Conservation (phyloP, 2,888 invertebrate species). For the Tolmerus cingulatus region DNA sequence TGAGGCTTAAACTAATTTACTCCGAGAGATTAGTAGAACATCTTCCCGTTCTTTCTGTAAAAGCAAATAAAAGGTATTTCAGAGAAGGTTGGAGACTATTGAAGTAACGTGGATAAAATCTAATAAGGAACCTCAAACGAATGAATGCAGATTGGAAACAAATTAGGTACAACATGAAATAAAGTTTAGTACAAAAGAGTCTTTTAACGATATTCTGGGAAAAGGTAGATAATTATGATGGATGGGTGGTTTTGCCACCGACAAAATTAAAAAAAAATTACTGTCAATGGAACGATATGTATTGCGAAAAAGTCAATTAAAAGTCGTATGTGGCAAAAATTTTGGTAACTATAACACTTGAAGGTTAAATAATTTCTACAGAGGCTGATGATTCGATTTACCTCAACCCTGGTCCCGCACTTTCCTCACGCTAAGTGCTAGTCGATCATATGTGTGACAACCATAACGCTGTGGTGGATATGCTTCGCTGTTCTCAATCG, state of each 20-base stretch:
- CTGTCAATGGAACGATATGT: too few species aligned
- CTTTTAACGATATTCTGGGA: not conserved
- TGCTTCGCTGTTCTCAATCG: not conserved
- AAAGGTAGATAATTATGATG: not conserved
- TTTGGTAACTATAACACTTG: not conserved
- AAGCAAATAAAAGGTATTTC: too few species aligned
- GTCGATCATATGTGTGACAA: not conserved
- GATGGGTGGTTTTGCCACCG: not conserved
- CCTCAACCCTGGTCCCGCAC: not conserved
- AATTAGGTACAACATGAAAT: not conserved
- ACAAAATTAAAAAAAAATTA: too few species aligned
- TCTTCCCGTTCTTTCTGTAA: too few species aligned
- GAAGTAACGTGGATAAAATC: too few species aligned
- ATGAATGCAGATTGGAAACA: too few species aligned
- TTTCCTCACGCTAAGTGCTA: not conserved
- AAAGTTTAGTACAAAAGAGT: not conserved
- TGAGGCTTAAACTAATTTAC: too few species aligned
- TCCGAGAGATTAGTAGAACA: too few species aligned
- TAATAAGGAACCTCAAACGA: too few species aligned
- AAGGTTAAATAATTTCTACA: not conserved
- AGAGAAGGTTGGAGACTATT: too few species aligned
- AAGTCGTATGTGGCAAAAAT: not conserved
- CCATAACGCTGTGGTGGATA: not conserved
- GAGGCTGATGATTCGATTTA: not conserved
- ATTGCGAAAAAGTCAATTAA: too few species aligned